Conservation (phyloP, 2,888 invertebrate genomes). For the Drosophila suboccidentalis region DNA sequence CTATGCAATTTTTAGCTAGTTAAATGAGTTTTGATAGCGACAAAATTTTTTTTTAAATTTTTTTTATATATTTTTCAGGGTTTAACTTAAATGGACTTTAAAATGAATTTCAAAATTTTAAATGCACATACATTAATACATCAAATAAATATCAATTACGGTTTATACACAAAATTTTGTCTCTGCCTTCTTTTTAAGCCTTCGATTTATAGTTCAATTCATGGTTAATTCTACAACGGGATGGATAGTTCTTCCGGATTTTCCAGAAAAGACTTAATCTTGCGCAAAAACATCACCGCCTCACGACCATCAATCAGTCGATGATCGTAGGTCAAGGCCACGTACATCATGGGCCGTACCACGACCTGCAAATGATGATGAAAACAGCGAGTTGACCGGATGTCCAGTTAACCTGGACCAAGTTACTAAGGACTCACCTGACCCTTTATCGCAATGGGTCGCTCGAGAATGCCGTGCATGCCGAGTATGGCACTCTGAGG, state of each 20-base stretch:
- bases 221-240: constrained; percentile 90
- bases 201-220: background rate
- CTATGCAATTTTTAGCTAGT: background rate
- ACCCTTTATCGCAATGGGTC: constrained; percentile 97
- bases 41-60: background rate
- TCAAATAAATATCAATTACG: background rate
- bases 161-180: constrained; percentile 36
- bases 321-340: constrained; percentile 99
- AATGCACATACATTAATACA: background rate
- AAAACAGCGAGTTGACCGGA: background rate
- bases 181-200: background rate
- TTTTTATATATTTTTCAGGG: background rate
- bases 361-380: constrained; percentile 89
- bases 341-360: constrained; percentile 99
- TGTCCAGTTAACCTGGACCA: background rate
- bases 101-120: background rate
- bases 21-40: background rate
- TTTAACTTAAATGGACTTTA: background rate
- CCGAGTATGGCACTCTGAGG: constrained; percentile 99
- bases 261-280: constrained; percentile 98
- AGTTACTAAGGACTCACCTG: constrained; percentile 86
- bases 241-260: constrained; percentile 97
- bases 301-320: constrained; percentile 99
- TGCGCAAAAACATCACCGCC: constrained; percentile 98
- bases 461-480: constrained; percentile 98